phyloP scores from a whole-genome alignment of 2,113 vertebrate species.

The Callipepla californica region DNA sequence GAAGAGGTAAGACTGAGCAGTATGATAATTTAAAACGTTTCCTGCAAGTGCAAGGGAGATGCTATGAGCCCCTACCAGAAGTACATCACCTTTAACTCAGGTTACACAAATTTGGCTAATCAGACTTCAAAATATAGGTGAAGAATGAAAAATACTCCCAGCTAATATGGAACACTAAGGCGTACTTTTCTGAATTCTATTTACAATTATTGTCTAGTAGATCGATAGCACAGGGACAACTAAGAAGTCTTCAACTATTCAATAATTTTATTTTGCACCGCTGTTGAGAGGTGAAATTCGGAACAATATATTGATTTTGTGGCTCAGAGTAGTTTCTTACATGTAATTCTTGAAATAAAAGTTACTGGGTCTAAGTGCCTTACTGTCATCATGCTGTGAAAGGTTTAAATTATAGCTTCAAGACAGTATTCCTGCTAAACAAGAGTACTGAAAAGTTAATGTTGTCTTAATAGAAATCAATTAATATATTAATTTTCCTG shows the following conservation, averaged over 20 bases:
- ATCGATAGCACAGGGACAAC: background rate
- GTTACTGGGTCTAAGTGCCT: background rate
- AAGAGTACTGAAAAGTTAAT: background rate
- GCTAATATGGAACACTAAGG: background rate
- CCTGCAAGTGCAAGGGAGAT: background rate
- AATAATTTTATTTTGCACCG: background rate
- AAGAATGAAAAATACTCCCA: background rate
- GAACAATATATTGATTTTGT: background rate
- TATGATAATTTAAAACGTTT: background rate
- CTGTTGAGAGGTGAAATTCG: background rate
- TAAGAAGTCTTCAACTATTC: background rate
- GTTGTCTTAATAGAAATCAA: conserved; percentile 20
- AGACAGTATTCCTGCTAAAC: background rate
- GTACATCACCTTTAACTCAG: background rate
- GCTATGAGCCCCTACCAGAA: background rate
- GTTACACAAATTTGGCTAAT: background rate
- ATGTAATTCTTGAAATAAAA: background rate
- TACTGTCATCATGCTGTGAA: background rate
- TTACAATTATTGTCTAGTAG: background rate
- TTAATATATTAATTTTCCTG: background rate
- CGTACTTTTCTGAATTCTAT: background rate
- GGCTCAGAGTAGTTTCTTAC: background rate
- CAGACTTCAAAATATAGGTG: background rate
- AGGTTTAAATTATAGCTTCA: background rate
- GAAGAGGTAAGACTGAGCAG: background rate